These are phyloP conservation scores for Linurgus olivaceus DNA, from an alignment of 2,797 vertebrate species.

Conservation along the genomic window DNA sequence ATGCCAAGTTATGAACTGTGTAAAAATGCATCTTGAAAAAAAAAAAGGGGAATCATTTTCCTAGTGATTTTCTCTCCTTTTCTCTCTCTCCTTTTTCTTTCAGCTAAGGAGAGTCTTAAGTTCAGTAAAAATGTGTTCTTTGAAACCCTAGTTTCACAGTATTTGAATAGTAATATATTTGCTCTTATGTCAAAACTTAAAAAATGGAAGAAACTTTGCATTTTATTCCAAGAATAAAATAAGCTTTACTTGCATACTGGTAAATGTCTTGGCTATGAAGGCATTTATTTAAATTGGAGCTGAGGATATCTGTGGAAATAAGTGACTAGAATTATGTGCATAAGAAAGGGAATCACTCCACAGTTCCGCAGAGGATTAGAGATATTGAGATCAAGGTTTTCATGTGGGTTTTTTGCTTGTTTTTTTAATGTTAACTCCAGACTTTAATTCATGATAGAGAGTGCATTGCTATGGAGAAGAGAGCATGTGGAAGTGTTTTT, in stretches of 20 bases:
- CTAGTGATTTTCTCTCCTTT: neutral
- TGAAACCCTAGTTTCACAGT: neutral
- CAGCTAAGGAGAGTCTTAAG: neutral
- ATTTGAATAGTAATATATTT: neutral
- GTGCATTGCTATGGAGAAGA: neutral
- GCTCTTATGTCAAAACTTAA: neutral
- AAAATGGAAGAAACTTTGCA: neutral
- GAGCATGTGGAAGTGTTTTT: neutral
- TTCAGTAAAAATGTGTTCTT: neutral
- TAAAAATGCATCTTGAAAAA: neutral
- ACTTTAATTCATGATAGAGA: neutral
- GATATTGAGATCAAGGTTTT: neutral
- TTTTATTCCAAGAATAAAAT: neutral
- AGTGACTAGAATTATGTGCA: neutral
- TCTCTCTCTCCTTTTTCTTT: neutral
- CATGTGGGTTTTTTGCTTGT: too few relatives aligned
- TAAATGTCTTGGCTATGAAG: neutral
- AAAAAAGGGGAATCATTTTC: neutral
- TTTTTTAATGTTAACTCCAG: neutral
- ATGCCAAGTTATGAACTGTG: neutral
- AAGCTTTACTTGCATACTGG: neutral
- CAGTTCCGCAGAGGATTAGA: neutral
- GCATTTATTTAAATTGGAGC: neutral
- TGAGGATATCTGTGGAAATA: neutral
- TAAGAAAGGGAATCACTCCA: neutral